These are phyloP conservation scores for Drepana falcataria DNA, from an alignment of 2,888 invertebrate species.

Conservation along the genomic window DNA sequence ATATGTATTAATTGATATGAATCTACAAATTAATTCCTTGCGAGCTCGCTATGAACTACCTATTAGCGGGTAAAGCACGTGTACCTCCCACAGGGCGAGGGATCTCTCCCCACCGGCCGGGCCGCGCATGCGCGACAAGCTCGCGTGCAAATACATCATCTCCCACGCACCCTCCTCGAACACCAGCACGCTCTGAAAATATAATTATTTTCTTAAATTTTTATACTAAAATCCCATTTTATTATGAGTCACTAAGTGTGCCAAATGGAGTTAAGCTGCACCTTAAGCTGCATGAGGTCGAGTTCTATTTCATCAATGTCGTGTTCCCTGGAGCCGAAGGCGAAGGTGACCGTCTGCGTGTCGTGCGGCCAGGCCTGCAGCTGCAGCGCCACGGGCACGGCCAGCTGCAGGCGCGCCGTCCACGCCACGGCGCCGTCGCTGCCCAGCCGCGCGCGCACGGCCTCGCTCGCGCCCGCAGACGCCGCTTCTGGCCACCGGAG, in stretches of 20 bases:
- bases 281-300: conserved; percentile 31
- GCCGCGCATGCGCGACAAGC: conserved; percentile 16
- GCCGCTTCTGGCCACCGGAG: not conserved
- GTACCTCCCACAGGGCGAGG: conserved; percentile 30
- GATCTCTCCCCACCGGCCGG: conserved; percentile 14
- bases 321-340: conserved; percentile 87
- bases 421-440: conserved; percentile 80
- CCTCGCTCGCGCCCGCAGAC: conserved; percentile 70
- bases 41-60: no score
- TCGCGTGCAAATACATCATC: conserved; percentile 28
- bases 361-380: conserved; percentile 87
- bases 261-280: conserved; percentile 8
- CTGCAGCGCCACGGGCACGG: conserved; percentile 43
- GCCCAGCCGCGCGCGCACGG: conserved; percentile 82
- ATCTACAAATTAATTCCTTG: no score
- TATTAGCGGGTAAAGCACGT: not conserved
- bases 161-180: conserved; percentile 58
- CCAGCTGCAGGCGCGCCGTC: conserved; percentile 44
- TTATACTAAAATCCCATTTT: no score
- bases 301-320: conserved; percentile 78
- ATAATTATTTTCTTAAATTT: conserved; percentile 1
- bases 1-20: no score
- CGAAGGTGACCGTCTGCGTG: conserved; percentile 81
- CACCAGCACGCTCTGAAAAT: conserved; percentile 33
- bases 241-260: no score